Percentiles rank a stretch among this genome's conserved stretches.
Conservation (phyloP, 2,113 vertebrate genomes). For the Bos taurus region DNA sequence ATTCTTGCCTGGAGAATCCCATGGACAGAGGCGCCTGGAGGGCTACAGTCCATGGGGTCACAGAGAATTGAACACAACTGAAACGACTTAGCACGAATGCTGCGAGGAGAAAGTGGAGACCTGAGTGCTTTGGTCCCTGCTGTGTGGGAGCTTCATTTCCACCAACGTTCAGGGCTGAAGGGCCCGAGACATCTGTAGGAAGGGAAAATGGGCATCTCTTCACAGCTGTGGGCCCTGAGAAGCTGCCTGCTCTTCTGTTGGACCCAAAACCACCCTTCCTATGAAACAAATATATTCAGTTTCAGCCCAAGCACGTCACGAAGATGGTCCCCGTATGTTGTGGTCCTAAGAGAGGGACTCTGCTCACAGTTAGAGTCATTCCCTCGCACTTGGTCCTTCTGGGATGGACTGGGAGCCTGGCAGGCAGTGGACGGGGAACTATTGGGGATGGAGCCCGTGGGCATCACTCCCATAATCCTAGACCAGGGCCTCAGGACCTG, state of each 20-base stretch:
- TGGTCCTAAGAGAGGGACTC: background rate
- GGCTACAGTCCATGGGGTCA: background rate
- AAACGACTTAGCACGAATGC: background rate
- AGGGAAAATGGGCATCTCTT: accelerated
- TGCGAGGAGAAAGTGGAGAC: background rate
- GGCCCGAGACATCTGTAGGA: accelerated
- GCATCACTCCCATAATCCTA: background rate
- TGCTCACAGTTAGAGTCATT: accelerated
- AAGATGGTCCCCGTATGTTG: background rate
- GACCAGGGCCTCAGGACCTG: background rate
- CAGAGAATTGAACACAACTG: background rate
- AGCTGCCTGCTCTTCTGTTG: background rate
- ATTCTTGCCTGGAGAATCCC: background rate
- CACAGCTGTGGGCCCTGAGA: background rate
- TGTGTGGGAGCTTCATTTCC: background rate
- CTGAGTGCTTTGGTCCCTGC: background rate
- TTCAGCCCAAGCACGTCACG: background rate
- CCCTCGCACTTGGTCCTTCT: background rate
- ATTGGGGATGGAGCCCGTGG: too few relatives aligned
- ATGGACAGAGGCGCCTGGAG: background rate
- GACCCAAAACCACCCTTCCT: background rate
- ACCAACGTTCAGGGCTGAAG: accelerated
- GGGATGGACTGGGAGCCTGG: background rate
- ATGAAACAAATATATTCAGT: background rate
- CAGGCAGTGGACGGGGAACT: background rate